phyloP scores from a whole-genome alignment of 2,797 vertebrate genomes.

The Tarsius wallacei region DNA sequence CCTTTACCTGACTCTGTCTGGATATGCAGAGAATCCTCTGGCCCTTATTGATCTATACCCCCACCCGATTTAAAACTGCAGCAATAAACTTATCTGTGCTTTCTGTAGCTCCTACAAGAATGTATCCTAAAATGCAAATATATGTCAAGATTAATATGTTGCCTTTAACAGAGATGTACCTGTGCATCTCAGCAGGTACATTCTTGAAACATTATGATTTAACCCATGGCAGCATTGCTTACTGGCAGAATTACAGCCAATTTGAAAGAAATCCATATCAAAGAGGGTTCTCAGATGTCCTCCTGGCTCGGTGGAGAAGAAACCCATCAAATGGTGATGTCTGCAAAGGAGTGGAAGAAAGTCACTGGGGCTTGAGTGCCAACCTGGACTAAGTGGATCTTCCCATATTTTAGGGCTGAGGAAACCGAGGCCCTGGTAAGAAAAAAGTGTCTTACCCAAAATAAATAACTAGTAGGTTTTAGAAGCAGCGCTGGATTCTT shows the following conservation, averaged over 20 bases:
- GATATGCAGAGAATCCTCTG: background rate
- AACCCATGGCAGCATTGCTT: background rate
- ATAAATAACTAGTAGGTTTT: background rate
- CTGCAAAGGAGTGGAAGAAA: background rate
- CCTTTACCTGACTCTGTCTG: background rate
- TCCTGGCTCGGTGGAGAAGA: background rate
- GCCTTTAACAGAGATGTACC: background rate
- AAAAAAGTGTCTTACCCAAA: background rate
- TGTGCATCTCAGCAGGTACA: background rate
- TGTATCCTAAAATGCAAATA: background rate
- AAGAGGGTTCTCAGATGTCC: background rate
- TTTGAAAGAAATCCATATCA: background rate
- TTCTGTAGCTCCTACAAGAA: background rate
- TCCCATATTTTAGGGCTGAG: background rate
- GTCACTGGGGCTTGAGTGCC: background rate
- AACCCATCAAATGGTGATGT: background rate
- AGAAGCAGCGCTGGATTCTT: background rate
- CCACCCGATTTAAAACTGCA: background rate
- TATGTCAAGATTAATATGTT: background rate
- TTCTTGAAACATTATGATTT: slow-evolving; percentile 17
- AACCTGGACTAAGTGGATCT: background rate
- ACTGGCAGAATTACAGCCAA: background rate
- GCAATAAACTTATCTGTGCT: background rate
- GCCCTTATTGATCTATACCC: background rate
- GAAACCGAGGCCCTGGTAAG: background rate